Evolutionary conservation across 1,140 invertebrate genomes (phyloP).

Genomic region (Kradibia gibbosae): DNA sequence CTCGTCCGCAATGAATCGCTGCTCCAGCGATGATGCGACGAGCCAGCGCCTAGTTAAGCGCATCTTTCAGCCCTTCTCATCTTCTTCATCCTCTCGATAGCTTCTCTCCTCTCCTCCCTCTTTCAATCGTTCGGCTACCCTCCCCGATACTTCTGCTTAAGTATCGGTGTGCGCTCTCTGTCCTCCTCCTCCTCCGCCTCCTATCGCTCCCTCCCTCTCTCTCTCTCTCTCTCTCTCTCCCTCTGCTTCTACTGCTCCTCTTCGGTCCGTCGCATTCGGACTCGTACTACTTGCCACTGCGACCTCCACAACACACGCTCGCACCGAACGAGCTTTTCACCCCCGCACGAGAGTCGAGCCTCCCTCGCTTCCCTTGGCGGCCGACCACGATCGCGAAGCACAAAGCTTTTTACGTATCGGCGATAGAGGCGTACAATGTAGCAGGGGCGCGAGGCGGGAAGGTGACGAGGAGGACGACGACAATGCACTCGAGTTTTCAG

Average conservation of each 20-base stretch:
- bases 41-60: not conserved
- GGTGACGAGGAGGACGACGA: not conserved
- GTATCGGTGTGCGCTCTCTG: too few relatives aligned
- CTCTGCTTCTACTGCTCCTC: not conserved
- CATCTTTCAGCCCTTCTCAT: slow-evolving; percentile 30
- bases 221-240: not conserved
- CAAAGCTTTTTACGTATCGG: too few relatives aligned
- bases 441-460: not conserved
- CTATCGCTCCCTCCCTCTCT: not conserved
- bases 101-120: not conserved
- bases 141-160: too few relatives aligned
- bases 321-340: slow-evolving; percentile 17
- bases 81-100: not conserved
- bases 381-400: not conserved
- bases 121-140: not conserved
- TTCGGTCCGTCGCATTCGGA: slow-evolving; percentile 41
- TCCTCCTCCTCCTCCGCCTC: not conserved
- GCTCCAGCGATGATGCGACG: not conserved
- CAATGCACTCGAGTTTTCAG: slow-evolving; percentile 1
- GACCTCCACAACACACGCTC: not conserved
- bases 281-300: slow-evolving; percentile 42
- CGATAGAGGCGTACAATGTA: not conserved
- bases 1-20: not conserved
- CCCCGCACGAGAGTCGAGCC: not conserved
- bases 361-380: not conserved